Conservation (phyloP, 1,140 invertebrate genomes). For the Armadillidium nasatum region DNA sequence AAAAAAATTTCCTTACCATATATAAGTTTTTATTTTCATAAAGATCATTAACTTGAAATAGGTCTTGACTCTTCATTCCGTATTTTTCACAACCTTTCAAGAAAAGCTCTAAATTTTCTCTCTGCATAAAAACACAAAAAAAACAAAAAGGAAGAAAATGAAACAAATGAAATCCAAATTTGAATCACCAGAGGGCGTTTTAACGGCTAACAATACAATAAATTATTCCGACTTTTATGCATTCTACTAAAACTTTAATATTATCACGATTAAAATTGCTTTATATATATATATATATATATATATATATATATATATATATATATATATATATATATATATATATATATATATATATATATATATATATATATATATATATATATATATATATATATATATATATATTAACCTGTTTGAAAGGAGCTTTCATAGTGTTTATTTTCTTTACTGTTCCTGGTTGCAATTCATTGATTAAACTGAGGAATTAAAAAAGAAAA, state of each 20-base stretch:
- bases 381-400: too few relatives aligned
- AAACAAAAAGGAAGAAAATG: background rate
- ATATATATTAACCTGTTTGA: constrained; percentile 51
- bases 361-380: too few relatives aligned
- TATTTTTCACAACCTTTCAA: constrained; percentile 58
- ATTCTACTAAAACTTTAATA: too few relatives aligned
- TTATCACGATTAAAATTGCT: too few relatives aligned
- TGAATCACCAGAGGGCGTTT: too few relatives aligned
- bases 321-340: too few relatives aligned
- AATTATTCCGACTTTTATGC: too few relatives aligned
- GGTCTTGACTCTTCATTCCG: constrained; percentile 57
- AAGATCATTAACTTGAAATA: constrained; percentile 64
- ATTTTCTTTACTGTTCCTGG: constrained; percentile 51
- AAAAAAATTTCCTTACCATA: constrained; percentile 49
- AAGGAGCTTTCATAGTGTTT: constrained; percentile 52
- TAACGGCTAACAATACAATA: too few relatives aligned
- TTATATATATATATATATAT: too few relatives aligned
- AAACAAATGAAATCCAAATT: too few relatives aligned
- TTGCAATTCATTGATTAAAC: constrained; percentile 50
- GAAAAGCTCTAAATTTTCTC: constrained; percentile 65
- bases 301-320: too few relatives aligned
- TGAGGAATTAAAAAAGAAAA: constrained; percentile 42
- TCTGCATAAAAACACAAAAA: constrained; percentile 49
- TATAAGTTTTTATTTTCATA: constrained; percentile 63
- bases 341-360: too few relatives aligned